Evolutionary conservation across 2,888 invertebrate genomes (phyloP), one percentile per base, ranked within the genome.

Genomic region (Keiferia lycopersicella): DNA sequence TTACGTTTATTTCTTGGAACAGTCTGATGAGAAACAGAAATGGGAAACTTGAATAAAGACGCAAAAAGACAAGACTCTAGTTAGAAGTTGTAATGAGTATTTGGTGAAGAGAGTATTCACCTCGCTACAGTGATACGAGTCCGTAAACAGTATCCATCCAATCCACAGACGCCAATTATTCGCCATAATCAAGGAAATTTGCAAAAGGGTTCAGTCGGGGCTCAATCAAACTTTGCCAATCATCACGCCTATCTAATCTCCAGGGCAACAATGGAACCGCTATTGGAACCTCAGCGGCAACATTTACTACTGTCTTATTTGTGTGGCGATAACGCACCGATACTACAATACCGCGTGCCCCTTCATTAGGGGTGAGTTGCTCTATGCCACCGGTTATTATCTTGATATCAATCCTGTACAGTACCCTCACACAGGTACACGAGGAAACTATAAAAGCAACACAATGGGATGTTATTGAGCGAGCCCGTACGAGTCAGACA

Each of bases 211-310:
- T 83, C 78, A 79, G 78, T 79, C 79, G 79, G 77, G 75, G 80
- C 86, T 88, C 88, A 90, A 88, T 90, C 89, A 90, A 90, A 90
- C 81, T 90, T 90, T 87, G 75, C 82, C 84, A 88, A 90, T 90
- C 88, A 90, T 87, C 85, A 85, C 84, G 84, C 82, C 84, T 84
- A 85, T 85, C 86, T 87, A 85, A 87, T 88, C 87, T 87, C 85
- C 71, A 68, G 83, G 76, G 86, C 79, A 84, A 88, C 88, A 88
- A 86, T 88, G 83, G 86, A 83, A 81, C 84, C 79, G 74, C 76
- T 80, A 86, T 85, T 81, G 83, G 83, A 83, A 83, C 76, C 83
- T 82, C 82, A 62, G 73, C 71, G 83, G 78, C 86, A 81, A 75
- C 82, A 84, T 84, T 84, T 83, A 82, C 79, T 79, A 75, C 77